phyloP scores from a whole-genome alignment of 1,140 invertebrate species.

The Listronotus oregonensis region DNA sequence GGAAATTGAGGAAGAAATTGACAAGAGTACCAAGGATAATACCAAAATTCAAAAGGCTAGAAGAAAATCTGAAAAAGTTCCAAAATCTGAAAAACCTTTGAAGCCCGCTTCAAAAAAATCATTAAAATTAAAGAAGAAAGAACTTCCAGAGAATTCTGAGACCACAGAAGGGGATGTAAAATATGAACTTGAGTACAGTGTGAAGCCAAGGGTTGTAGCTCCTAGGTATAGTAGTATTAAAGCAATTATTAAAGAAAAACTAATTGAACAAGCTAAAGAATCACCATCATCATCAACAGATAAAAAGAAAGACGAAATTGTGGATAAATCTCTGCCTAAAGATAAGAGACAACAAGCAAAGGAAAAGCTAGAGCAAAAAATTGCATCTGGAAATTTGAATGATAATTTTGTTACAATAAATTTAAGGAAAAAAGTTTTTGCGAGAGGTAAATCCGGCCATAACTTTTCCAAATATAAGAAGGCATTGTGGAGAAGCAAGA shows the following conservation, averaged over 20 bases:
- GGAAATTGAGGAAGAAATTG: constrained; percentile 25
- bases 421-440: constrained; percentile 88
- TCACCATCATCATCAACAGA: constrained; percentile 26
- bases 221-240: constrained; percentile 49
- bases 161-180: constrained; percentile 23
- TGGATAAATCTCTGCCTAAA: constrained; percentile 24
- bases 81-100: constrained; percentile 30
- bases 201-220: constrained; percentile 48
- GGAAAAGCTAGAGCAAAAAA: constrained; percentile 67
- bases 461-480: constrained; percentile 85
- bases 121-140: constrained; percentile 28
- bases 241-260: constrained; percentile 37
- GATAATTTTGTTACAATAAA: constrained; percentile 91
- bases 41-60: constrained; percentile 18
- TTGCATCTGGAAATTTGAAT: constrained; percentile 73
- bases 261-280: constrained; percentile 19
- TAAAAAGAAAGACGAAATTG: constrained; percentile 39
- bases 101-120: constrained; percentile 11
- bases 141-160: constrained; percentile 4
- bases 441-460: constrained; percentile 76
- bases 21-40: constrained; percentile 3
- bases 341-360: constrained; percentile 53
- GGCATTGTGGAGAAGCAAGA: constrained; percentile 81
- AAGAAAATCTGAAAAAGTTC: constrained; percentile 11
- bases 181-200: constrained; percentile 52